Percentiles rank a stretch among this genome's conserved stretches.
Conservation (phyloP, 2,797 vertebrate genomes). For the Lagodon rhomboides region DNA sequence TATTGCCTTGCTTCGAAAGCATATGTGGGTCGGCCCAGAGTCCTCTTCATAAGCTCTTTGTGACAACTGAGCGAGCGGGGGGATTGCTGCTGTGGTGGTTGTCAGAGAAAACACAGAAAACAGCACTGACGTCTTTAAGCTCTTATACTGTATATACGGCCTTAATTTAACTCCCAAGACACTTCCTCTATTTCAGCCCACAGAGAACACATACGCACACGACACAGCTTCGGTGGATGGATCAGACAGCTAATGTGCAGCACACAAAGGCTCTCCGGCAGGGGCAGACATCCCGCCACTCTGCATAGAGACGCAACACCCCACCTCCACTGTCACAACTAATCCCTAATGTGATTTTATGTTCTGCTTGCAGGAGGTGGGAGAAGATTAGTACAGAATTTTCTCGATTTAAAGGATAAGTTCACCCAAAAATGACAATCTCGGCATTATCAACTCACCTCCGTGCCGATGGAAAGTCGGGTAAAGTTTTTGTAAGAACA, state of each 20-base stretch:
- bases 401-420: background rate
- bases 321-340: constrained; percentile 40
- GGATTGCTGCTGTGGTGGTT: constrained; percentile 89
- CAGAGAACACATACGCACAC: constrained; percentile 45
- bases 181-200: constrained; percentile 13
- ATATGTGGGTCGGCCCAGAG: constrained; percentile 95
- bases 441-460: too few species aligned
- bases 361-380: constrained; percentile 16
- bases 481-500: too few species aligned
- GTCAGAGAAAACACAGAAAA: constrained; percentile 88
- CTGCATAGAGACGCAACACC: constrained; percentile 41
- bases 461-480: too few species aligned
- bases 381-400: background rate
- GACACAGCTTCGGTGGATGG: constrained; percentile 51
- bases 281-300: constrained; percentile 33
- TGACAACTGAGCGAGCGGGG: constrained; percentile 93
- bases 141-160: constrained; percentile 35
- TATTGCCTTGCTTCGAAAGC: constrained; percentile 98
- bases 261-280: constrained; percentile 50
- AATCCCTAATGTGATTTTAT: constrained; percentile 23
- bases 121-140: constrained; percentile 35
- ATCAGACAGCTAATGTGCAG: constrained; percentile 48
- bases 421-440: too few species aligned
- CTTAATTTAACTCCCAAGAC: constrained; percentile 42
- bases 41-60: constrained; percentile 99